Conservation (phyloP, 2,888 invertebrate genomes). For the Maniola hyperantus region DNA sequence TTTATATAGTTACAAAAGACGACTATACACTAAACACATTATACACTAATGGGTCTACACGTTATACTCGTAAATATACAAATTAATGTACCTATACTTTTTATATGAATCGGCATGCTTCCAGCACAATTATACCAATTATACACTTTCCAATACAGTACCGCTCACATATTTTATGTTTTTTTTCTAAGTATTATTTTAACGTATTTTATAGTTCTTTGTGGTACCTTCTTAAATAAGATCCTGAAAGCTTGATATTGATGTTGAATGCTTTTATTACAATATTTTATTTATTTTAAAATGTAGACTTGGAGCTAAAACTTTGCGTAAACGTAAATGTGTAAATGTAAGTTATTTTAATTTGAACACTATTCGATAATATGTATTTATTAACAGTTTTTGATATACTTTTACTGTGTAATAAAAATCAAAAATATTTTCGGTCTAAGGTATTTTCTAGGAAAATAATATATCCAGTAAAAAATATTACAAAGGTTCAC, state of each 20-base stretch:
- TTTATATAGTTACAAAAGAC: slow-evolving; percentile 11
- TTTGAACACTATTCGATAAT: neutral
- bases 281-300: slow-evolving; percentile 20
- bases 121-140: slow-evolving; percentile 37
- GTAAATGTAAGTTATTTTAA: neutral
- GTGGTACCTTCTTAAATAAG: slow-evolving; percentile 29
- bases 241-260: slow-evolving; percentile 32
- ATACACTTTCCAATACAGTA: slow-evolving; percentile 38
- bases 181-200: slow-evolving; percentile 28
- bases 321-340: slow-evolving; percentile 8
- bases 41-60: slow-evolving; percentile 76
- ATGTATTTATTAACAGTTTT: neutral
- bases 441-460: neutral
- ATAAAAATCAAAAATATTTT: too few relatives aligned
- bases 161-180: slow-evolving; percentile 31
- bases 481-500: neutral
- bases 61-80: slow-evolving; percentile 16
- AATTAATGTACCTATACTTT: slow-evolving; percentile 24
- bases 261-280: slow-evolving; percentile 32
- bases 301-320: slow-evolving; percentile 25
- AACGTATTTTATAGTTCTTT: slow-evolving; percentile 30
- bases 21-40: slow-evolving; percentile 53
- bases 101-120: slow-evolving; percentile 38
- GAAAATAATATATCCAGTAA: neutral
- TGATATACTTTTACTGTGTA: neutral